Percentiles rank a stretch among this genome's conserved stretches.
phyloP scores from a whole-genome alignment of 1,140 invertebrate genomes.

The Megalonaias nervosa region DNA sequence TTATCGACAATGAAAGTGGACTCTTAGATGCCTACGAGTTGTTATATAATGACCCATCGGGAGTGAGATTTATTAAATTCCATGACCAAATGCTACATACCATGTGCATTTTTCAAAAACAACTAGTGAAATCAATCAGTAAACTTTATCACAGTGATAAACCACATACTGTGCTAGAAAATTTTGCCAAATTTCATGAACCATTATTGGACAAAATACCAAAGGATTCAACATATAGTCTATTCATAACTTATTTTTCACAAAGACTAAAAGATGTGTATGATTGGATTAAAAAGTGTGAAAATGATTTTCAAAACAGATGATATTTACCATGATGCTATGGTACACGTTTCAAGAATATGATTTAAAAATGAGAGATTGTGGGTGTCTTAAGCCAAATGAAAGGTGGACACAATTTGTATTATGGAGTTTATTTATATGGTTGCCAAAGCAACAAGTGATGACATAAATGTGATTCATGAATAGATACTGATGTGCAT shows the following conservation, averaged over 20 bases:
- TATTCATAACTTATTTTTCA: conserved; percentile 49
- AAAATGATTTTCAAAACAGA: conserved; percentile 3
- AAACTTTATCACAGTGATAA: conserved; percentile 26
- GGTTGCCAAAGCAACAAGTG: no score
- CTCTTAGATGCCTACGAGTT: conserved; percentile 70
- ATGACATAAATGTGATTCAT: no score
- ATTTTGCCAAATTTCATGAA: conserved; percentile 49
- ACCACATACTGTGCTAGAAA: conserved; percentile 44
- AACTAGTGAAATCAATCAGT: conserved; percentile 59
- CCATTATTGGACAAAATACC: conserved; percentile 44
- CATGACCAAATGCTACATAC: conserved; percentile 67
- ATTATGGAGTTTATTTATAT: no score
- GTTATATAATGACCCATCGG: conserved; percentile 52
- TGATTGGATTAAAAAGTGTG: conserved; percentile 54
- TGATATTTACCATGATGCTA: no score
- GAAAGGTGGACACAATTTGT: no score
- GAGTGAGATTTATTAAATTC: conserved; percentile 62
- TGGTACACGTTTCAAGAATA: no score
- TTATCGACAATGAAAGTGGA: conserved; percentile 73
- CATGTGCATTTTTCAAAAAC: conserved; percentile 68
- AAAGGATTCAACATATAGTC: conserved; percentile 39
- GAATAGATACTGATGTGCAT: no score
- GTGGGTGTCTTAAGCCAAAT: no score
- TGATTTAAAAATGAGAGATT: no score
- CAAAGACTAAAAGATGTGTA: conserved; percentile 51